Evolutionary conservation across 2,113 vertebrate genomes (phyloP), one percentile per base, ranked within the genome.

Genomic region (Lamprotornis superbus): DNA sequence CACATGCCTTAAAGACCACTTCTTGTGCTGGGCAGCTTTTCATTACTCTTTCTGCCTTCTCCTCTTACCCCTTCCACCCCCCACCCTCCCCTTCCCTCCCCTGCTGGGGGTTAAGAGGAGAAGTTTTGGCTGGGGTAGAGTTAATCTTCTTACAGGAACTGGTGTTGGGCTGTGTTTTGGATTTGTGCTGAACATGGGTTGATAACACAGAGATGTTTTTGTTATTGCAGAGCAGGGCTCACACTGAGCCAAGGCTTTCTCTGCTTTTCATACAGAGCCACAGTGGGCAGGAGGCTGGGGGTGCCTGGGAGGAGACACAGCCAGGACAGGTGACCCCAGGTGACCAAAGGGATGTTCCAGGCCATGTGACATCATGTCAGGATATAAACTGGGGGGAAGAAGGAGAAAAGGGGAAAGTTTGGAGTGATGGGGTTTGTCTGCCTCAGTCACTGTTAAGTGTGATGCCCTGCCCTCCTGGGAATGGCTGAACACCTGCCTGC

Each of bases 371-470:
- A 55, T 17, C n/a, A 1, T 47, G 20, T 40, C 49, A 35, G 23
- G 9, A 0, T 14, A 10, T 55, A 40, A 47, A 64, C 2, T 18
- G 40, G 9, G 6, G 47, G 9, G 5, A 39, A n/a, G 40, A 18
- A 56, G 30, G 24, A n/a, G 3, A 25, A 24, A 0, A 13, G 20
- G 9, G 18, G 30, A 2, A 44, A 0, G 2, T 56, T 31, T 71
- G 49, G 42, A 49, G 21, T 18, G 40, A 22, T 49, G 42, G 49
- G 3, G 14, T 71, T 80, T 56, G 16, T 31, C 7, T 49, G 17
- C 42, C 21, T 9, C 2, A 27, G n/a, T 31, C 30, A 40, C 24
- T 0, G 0, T 3, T 55, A 9, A 0, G 9, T 25, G 57, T 21
- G 67, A 49, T 10, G 15, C 28, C 14, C 22, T 60, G 63, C 37